Conservation (phyloP, 2,113 vertebrate genomes). For the Dicerorhinus sumatrensis region DNA sequence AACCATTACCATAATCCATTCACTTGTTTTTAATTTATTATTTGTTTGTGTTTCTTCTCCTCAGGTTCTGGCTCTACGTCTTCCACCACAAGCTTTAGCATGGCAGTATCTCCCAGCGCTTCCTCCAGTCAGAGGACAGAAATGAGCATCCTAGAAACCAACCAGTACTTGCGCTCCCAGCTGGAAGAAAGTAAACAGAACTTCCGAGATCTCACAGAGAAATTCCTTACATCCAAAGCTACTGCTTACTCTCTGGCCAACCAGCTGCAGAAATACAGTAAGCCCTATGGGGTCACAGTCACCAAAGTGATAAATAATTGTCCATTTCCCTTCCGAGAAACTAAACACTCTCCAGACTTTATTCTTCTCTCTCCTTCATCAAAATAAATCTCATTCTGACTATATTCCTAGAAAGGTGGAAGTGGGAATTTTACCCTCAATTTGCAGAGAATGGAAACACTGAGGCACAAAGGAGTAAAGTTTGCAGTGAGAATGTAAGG, state of each 20-base stretch:
- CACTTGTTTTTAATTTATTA: background rate
- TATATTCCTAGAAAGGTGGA: background rate
- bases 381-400: background rate
- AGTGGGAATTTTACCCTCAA: background rate
- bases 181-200: slow-evolving; percentile 87
- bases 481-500: background rate
- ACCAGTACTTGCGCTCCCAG: slow-evolving; percentile 83
- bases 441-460: background rate
- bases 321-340: background rate
- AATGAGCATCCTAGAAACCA: slow-evolving; percentile 73
- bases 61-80: background rate
- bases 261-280: slow-evolving; percentile 93
- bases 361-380: background rate
- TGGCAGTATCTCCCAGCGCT: background rate
- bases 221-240: slow-evolving; percentile 91
- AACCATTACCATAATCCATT: background rate
- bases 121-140: slow-evolving; percentile 82
- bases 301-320: background rate
- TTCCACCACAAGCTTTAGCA: background rate
- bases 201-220: slow-evolving; percentile 91
- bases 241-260: slow-evolving; percentile 91
- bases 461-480: background rate
- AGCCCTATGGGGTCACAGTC: slow-evolving; percentile 74
- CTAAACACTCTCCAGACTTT: background rate
- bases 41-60: background rate